Evolutionary conservation across 2,113 vertebrate species (phyloP).

Genomic region (Ciconia boyciana): DNA sequence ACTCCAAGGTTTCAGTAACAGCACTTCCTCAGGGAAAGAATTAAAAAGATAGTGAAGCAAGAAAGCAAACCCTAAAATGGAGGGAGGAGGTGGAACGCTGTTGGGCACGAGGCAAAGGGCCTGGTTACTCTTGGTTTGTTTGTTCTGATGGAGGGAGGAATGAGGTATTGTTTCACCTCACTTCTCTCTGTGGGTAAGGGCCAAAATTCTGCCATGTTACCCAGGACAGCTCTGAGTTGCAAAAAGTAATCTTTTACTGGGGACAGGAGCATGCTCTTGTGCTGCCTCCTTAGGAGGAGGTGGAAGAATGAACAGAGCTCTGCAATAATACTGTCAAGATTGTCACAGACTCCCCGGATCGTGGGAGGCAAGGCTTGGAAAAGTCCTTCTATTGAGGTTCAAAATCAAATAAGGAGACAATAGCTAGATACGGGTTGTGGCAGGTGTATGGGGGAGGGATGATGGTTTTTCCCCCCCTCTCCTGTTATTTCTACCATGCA

Average conservation of each 20-base stretch:
- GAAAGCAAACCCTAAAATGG: not conserved
- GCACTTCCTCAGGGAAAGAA: not conserved
- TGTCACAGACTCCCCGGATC: not conserved
- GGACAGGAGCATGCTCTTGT: not conserved
- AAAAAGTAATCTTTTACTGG: not conserved
- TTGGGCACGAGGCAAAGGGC: not conserved
- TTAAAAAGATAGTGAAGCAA: not conserved
- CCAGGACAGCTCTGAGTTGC: not conserved
- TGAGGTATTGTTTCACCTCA: not conserved
- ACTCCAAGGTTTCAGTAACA: not conserved
- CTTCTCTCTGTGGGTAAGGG: not conserved
- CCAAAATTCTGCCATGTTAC: not conserved
- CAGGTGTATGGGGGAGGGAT: not conserved
- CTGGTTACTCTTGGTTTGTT: not conserved
- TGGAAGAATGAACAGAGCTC: not conserved
- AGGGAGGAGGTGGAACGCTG: not conserved
- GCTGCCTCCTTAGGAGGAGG: not conserved
- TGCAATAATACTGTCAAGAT: constrained; percentile 10
- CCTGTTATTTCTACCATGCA: not conserved
- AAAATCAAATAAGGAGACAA: not conserved
- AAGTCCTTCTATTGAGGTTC: not conserved
- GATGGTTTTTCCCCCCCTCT: not conserved
- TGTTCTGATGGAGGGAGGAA: not conserved
- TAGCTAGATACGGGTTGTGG: not conserved
- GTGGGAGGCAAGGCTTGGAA: constrained; percentile 15